These are phyloP conservation scores for Burhinus oedicnemus DNA, from an alignment of 2,113 vertebrate species.

Conservation along the genomic window DNA sequence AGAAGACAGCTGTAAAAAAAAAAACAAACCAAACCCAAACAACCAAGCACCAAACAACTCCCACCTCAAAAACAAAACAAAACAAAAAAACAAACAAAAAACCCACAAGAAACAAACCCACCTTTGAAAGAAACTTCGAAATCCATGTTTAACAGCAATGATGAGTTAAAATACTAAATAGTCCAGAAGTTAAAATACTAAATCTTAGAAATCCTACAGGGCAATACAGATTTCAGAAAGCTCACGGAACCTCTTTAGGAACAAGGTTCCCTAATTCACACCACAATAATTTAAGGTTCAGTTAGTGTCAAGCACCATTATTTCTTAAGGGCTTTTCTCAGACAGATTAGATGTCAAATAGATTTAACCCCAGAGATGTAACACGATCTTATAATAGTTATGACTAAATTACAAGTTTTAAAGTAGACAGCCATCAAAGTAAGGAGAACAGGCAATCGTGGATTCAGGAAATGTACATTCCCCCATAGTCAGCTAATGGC, in stretches of 20 bases:
- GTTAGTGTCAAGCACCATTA: conserved; percentile 3
- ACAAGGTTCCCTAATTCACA: neutral
- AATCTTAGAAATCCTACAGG: neutral
- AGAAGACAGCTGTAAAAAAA: neutral
- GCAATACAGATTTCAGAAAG: neutral
- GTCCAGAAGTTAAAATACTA: neutral
- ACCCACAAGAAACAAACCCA: neutral
- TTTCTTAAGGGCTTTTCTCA: conserved; percentile 40
- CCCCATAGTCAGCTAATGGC: conserved; percentile 54
- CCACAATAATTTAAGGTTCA: conserved; percentile 24
- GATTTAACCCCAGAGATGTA: conserved; percentile 54
- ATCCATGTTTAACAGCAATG: neutral
- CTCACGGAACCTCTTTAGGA: neutral
- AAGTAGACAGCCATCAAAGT: conserved; percentile 53
- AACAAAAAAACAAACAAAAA: neutral
- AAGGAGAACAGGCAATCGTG: conserved; percentile 23
- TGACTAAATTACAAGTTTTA: conserved; percentile 63
- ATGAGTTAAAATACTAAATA: neutral
- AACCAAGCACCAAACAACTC: neutral
- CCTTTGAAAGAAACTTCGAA: neutral
- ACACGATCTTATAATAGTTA: conserved; percentile 42
- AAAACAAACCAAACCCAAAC: neutral
- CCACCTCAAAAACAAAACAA: neutral
- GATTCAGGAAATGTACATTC: conserved; percentile 58
- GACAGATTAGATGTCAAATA: conserved; percentile 21